Conservation (phyloP, 1,140 invertebrate species). For the Eupeodes corollae region DNA sequence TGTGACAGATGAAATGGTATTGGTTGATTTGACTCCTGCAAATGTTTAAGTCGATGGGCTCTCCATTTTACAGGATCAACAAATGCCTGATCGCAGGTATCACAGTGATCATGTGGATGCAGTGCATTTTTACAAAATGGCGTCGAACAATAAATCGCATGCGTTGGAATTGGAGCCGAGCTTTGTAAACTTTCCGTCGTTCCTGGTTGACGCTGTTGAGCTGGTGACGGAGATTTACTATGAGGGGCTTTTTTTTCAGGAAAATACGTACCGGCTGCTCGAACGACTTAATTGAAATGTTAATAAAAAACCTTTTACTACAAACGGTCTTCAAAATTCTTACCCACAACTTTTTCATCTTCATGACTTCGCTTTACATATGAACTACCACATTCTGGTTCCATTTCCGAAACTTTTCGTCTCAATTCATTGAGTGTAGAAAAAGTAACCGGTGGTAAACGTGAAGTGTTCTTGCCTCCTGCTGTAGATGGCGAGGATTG, state of each 20-base stretch:
- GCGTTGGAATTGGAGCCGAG: not conserved
- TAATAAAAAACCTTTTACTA: too few species aligned
- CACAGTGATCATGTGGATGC: slow-evolving; percentile 75
- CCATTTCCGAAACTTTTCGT: too few species aligned
- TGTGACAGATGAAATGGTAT: not conserved
- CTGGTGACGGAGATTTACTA: too few species aligned
- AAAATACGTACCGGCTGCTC: slow-evolving; percentile 35
- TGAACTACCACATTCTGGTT: too few species aligned
- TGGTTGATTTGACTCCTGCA: too few species aligned
- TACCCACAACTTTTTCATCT: not conserved
- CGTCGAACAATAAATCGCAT: slow-evolving; percentile 46
- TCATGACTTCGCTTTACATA: too few species aligned
- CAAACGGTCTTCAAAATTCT: not conserved
- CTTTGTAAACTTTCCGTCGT: not conserved
- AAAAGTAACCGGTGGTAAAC: too few species aligned
- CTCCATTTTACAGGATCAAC: too few species aligned
- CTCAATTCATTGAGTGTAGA: too few species aligned
- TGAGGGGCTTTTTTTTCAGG: slow-evolving; percentile 19
- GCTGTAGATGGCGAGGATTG: too few species aligned
- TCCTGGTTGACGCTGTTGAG: not conserved
- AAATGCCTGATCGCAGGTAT: slow-evolving; percentile 67
- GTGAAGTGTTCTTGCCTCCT: too few species aligned
- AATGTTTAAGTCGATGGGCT: too few species aligned
- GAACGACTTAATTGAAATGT: slow-evolving; percentile 37
- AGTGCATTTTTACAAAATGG: slow-evolving; percentile 80